Percentiles rank a stretch among this genome's conserved stretches.
phyloP scores from a whole-genome alignment of 2,888 invertebrate genomes.

The Chalcis sispes region DNA sequence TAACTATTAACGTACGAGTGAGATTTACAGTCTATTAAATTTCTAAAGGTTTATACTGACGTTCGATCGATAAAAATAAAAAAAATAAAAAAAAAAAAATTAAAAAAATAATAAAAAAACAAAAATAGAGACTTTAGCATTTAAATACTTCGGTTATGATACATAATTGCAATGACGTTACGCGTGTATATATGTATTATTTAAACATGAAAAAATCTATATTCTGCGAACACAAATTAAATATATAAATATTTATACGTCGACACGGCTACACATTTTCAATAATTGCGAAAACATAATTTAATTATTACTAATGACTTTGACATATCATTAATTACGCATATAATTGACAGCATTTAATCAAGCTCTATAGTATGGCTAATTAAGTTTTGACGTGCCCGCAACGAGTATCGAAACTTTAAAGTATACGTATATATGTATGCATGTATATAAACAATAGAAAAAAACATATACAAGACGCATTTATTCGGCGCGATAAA shows the following conservation, averaged over 20 bases:
- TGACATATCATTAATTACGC: constrained; percentile 40
- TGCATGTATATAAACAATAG: neutral
- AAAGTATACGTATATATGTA: constrained; percentile 5
- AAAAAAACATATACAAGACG: neutral
- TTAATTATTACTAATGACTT: constrained; percentile 23
- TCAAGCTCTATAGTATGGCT: constrained; percentile 27
- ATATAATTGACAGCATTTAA: constrained; percentile 26
- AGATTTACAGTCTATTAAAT: constrained; percentile 22
- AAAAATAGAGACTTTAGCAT: too few relatives aligned
- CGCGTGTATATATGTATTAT: neutral
- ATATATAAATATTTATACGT: constrained; percentile 26
- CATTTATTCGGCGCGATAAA: neutral
- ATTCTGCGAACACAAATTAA: constrained; percentile 37
- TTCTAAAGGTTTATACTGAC: constrained; percentile 21
- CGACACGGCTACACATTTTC: constrained; percentile 6
- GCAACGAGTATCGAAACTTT: constrained; percentile 24
- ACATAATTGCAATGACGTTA: neutral
- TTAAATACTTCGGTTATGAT: constrained; percentile 28
- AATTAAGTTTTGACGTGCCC: constrained; percentile 30
- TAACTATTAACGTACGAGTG: neutral
- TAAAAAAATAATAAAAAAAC: too few relatives aligned
- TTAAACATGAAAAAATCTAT: neutral
- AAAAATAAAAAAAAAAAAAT: too few relatives aligned
- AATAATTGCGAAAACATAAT: constrained; percentile 14
- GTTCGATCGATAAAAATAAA: constrained; percentile 23